These are phyloP conservation scores for Coreoperca whiteheadi DNA, from an alignment of 2,113 vertebrate genomes.

Conservation along the genomic window DNA sequence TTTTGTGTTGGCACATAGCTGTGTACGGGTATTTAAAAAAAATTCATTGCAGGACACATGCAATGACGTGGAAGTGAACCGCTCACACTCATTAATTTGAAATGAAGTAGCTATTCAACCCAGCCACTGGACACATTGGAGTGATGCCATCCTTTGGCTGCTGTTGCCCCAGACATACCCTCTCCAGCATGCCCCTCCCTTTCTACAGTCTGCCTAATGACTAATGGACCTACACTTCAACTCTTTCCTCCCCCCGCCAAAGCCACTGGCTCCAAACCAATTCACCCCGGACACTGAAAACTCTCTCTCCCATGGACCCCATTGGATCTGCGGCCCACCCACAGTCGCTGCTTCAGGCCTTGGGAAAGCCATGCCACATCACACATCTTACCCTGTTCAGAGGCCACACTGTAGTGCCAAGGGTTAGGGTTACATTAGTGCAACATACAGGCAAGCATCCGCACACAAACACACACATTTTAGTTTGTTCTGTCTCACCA, in stretches of 20 bases:
- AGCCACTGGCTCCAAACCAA: slow-evolving; percentile 54
- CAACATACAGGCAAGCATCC: slow-evolving; percentile 17
- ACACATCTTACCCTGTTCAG: slow-evolving; percentile 40
- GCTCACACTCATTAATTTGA: slow-evolving; percentile 51
- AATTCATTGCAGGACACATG: neutral
- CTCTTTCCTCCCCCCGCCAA: slow-evolving; percentile 12
- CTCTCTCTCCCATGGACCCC: slow-evolving; percentile 47
- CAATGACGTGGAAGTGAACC: slow-evolving; percentile 32
- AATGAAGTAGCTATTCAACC: slow-evolving; percentile 46
- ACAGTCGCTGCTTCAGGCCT: slow-evolving; percentile 9
- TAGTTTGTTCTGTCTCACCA: slow-evolving; percentile 32
- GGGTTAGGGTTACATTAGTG: slow-evolving; percentile 23
- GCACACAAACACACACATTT: slow-evolving; percentile 17
- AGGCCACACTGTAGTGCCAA: slow-evolving; percentile 42
- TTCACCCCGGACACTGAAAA: slow-evolving; percentile 68
- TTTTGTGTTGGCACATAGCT: slow-evolving; percentile 10
- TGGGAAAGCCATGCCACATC: slow-evolving; percentile 28
- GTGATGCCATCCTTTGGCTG: slow-evolving; percentile 44
- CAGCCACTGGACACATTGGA: slow-evolving; percentile 33
- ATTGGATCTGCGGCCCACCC: slow-evolving; percentile 55
- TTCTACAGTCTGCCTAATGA: slow-evolving; percentile 54
- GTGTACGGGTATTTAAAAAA: slow-evolving; percentile 9
- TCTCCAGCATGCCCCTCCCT: slow-evolving; percentile 42
- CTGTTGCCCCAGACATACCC: slow-evolving; percentile 71
- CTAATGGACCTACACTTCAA: slow-evolving; percentile 52